Percentiles rank a stretch among this genome's conserved stretches.
These are phyloP conservation scores for Acanthoscelides obtectus DNA, from an alignment of 2,888 invertebrate species.

Conservation along the genomic window DNA sequence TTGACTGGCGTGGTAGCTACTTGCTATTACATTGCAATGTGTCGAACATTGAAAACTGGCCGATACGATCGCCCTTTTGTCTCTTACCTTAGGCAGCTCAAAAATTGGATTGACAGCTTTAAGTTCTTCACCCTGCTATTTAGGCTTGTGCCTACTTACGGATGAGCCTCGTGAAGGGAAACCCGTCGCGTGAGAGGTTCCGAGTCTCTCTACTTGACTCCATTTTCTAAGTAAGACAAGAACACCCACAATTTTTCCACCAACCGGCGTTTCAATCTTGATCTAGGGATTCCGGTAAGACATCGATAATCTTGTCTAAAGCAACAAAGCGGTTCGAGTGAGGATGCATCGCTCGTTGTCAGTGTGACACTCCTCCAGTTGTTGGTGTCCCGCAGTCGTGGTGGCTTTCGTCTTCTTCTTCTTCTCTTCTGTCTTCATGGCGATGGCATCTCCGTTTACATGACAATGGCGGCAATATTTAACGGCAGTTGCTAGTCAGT, in stretches of 20 bases:
- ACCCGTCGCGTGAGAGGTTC: too few relatives aligned
- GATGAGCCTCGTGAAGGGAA: too few relatives aligned
- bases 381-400: background rate
- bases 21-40: too few relatives aligned
- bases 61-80: too few relatives aligned
- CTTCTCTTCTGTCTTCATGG: constrained; percentile 9
- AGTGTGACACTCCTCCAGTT: background rate
- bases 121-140: too few relatives aligned
- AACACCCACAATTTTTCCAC: background rate
- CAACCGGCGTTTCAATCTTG: background rate
- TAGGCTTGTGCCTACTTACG: too few relatives aligned
- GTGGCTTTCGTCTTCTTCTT: background rate
- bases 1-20: too few relatives aligned
- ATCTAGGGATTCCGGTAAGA: background rate
- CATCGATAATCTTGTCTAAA: background rate
- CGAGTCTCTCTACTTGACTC: too few relatives aligned
- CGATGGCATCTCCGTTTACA: constrained; percentile 43
- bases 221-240: background rate
- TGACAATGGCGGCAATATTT: constrained; percentile 45
- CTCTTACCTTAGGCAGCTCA: too few relatives aligned
- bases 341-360: background rate
- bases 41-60: too few relatives aligned
- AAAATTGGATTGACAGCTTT: too few relatives aligned
- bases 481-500: constrained; percentile 31
- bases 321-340: background rate